Conservation (phyloP, 1,140 invertebrate species). For the Oncopeltus fasciatus region DNA sequence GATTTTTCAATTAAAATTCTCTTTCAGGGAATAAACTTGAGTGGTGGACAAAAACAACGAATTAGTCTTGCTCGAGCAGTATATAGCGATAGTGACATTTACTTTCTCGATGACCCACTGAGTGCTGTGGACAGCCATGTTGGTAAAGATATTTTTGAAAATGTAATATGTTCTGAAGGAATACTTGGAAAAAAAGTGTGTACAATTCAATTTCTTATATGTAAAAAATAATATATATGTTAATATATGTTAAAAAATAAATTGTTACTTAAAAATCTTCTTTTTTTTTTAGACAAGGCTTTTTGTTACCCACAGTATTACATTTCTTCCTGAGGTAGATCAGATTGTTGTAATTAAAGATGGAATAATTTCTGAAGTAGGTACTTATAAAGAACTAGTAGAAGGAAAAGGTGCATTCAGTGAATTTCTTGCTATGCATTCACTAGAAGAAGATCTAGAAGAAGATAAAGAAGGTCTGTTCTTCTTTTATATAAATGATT, state of each 20-base stretch:
- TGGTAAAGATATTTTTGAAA: constrained; percentile 45
- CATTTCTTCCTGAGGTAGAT: constrained; percentile 73
- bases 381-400: constrained; percentile 69
- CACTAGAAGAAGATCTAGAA: too few species aligned
- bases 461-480: too few species aligned
- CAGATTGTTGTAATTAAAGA: too few species aligned
- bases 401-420: constrained; percentile 73
- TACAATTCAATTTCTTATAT: background rate
- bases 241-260: background rate
- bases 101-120: constrained; percentile 65
- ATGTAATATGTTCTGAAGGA: background rate
- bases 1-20: too few species aligned
- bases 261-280: background rate
- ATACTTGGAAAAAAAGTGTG: background rate
- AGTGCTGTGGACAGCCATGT: constrained; percentile 57
- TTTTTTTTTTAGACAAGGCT: constrained; percentile 44
- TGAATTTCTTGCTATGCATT: constrained; percentile 57
- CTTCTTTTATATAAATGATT: too few species aligned
- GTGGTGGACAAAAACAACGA: too few species aligned
- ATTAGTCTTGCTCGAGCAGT: too few species aligned
- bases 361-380: too few species aligned
- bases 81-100: constrained; percentile 54
- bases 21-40: too few species aligned
- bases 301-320: constrained; percentile 79
- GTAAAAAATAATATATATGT: background rate